Percentiles rank a stretch among this genome's conserved stretches.
phyloP scores from a whole-genome alignment of 1,140 invertebrate genomes.

The Hylyphantes graminicola region DNA sequence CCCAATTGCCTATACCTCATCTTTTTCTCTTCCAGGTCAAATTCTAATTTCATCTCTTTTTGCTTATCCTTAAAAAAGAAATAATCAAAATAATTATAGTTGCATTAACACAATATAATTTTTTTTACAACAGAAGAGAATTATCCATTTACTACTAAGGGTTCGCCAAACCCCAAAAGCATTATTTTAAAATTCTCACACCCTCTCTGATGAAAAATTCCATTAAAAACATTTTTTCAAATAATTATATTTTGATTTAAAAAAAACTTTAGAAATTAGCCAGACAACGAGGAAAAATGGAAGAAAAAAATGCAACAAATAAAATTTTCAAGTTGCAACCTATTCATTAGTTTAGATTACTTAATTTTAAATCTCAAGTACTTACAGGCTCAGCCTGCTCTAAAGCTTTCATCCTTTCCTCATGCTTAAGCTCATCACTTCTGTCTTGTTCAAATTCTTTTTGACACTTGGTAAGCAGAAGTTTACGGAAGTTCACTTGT shows the following conservation, averaged over 20 bases:
- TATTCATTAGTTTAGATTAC: not conserved
- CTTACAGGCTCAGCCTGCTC: conserved; percentile 70
- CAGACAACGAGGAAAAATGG: too few species aligned
- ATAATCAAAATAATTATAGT: not conserved
- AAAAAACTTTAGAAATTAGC: too few species aligned
- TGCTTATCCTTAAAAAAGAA: conserved; percentile 72
- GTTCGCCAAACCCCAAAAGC: too few species aligned
- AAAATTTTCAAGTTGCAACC: too few species aligned
- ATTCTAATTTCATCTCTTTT: conserved; percentile 63
- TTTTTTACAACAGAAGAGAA: too few species aligned
- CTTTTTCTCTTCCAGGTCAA: not conserved
- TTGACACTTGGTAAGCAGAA: conserved; percentile 87
- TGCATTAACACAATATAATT: too few species aligned
- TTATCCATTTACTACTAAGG: too few species aligned
- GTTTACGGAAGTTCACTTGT: conserved; percentile 76
- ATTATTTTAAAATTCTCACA: too few species aligned
- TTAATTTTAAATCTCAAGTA: conserved; percentile 41
- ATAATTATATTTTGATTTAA: too few species aligned
- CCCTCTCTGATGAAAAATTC: too few species aligned
- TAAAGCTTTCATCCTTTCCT: conserved; percentile 74
- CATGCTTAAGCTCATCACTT: conserved; percentile 63
- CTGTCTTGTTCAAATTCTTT: conserved; percentile 85
- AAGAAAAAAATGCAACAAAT: too few species aligned
- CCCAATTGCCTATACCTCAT: conserved; percentile 67
- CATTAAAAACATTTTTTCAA: too few species aligned